Conservation (phyloP, 2,888 invertebrate genomes). For the Acleris holmiana region DNA sequence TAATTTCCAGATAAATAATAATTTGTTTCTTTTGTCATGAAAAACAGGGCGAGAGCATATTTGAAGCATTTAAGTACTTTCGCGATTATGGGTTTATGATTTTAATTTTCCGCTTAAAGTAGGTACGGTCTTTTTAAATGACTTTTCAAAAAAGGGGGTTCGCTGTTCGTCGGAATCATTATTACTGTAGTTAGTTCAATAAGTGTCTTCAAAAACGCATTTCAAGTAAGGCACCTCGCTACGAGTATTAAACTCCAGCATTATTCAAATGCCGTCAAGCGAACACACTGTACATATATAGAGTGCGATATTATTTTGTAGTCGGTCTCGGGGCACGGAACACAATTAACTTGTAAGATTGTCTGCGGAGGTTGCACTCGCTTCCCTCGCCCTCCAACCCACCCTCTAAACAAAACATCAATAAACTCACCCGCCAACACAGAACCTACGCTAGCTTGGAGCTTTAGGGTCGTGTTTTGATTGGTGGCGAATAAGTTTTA, state of each 20-base stretch:
- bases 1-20: too few species aligned
- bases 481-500: slow-evolving; percentile 68
- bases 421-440: slow-evolving; percentile 64
- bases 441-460: slow-evolving; percentile 50
- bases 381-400: slow-evolving; percentile 77
- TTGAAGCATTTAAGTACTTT: too few species aligned
- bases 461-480: slow-evolving; percentile 50
- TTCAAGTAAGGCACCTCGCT: background rate
- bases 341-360: slow-evolving; percentile 85
- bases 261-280: slow-evolving; percentile 24
- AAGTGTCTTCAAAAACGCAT: too few species aligned
- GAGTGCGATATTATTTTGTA: slow-evolving; percentile 79
- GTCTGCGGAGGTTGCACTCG: slow-evolving; percentile 82
- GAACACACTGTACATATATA: slow-evolving; percentile 46
- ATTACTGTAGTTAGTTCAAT: too few species aligned
- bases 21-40: too few species aligned
- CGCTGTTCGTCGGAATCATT: too few species aligned
- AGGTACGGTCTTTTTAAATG: too few species aligned
- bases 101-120: too few species aligned
- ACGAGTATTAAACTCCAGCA: background rate
- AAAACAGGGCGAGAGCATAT: too few species aligned
- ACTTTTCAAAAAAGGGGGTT: too few species aligned
- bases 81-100: too few species aligned
- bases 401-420: slow-evolving; percentile 84
- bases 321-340: slow-evolving; percentile 81